A percentile compares a stretch with the other conserved stretches of the same genome.
These are phyloP conservation scores for Solenodon paradoxus DNA, from an alignment of 2,113 vertebrate genomes.

Conservation along the genomic window DNA sequence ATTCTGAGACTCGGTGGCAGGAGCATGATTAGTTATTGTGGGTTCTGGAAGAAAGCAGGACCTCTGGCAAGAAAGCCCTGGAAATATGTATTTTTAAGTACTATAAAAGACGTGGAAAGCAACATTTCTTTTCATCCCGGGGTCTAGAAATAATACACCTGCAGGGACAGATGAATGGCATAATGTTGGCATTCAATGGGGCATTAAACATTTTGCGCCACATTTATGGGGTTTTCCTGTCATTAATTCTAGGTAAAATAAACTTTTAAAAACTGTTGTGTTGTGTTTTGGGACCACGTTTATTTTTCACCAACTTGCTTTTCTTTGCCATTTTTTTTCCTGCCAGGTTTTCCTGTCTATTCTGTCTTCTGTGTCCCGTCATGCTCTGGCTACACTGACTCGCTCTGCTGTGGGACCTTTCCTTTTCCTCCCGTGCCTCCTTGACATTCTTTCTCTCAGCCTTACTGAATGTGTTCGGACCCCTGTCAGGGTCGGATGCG, in stretches of 20 bases:
- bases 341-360: constrained; percentile 67
- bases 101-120: constrained; percentile 80
- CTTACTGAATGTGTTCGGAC: background rate
- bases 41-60: constrained; percentile 77
- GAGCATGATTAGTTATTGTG: constrained; percentile 81
- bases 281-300: constrained; percentile 76
- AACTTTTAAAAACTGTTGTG: constrained; percentile 76
- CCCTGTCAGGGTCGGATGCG: background rate
- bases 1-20: constrained; percentile 67
- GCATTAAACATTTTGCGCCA: constrained; percentile 79
- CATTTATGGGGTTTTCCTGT: constrained; percentile 78
- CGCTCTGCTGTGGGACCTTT: constrained; percentile 57
- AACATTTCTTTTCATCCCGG: constrained; percentile 77
- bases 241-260: constrained; percentile 84
- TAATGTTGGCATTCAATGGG: constrained; percentile 80
- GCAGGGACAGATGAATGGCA: constrained; percentile 83
- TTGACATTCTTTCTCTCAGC: background rate
- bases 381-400: constrained; percentile 23
- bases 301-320: constrained; percentile 76
- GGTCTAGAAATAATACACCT: constrained; percentile 87
- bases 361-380: constrained; percentile 58
- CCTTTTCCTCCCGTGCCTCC: background rate
- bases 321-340: constrained; percentile 65
- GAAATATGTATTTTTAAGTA: constrained; percentile 83
- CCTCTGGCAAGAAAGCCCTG: constrained; percentile 74